Base-by-base conservation (phyloP, 2,797 vertebrate genomes). In the Enteromius thamalakanensis region DNA sequence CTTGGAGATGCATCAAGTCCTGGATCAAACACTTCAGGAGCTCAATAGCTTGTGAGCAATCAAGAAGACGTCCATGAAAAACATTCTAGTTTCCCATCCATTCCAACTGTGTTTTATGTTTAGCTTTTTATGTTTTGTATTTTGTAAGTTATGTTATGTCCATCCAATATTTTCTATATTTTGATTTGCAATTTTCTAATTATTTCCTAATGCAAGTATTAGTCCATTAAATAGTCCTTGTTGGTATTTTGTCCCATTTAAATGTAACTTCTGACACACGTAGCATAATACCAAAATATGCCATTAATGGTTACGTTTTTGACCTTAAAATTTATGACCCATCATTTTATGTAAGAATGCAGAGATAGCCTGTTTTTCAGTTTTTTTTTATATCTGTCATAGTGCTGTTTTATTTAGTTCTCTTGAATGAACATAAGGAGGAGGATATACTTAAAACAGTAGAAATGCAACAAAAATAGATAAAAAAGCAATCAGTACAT, bases 11-110 rank as follows among this genome's bases (percentile, higher is more conserved):
- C 94, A 97, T 29, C 95, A 96, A 92, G 94, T 96, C 88, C 92
- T 98, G 95, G 96, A 97, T 87, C 96, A 97, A 93, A 98, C 97
- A 0, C 93, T 99, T 91, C 96, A 95, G 1, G 97, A 98, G 90
- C 96, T 98, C 81, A 96, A 92, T 91, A 96, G 94, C 94, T 97
- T 98, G 95, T 98, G 92, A 96, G 90, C 88, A 6, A 87, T 21
- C 26, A 12, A 40, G 49, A 55, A 84, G 81, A 26, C 1, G 26
- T 37, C 68, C 49, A 72, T 79, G 88, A 89, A 80, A 77, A 84
- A 76, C 81, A 79, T 85, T 81, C 85, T 82, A 87, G 34, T 64
- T 77, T 55, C 8, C 37, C 29, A 21, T 69, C 29, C 67, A 29
- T 85, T 70, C 65, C 79, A 29, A 1, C 19, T 11, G 76, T 81